Evolutionary conservation across 2,113 vertebrate genomes (phyloP).

Genomic region (Campylorhamphus procurvoides): DNA sequence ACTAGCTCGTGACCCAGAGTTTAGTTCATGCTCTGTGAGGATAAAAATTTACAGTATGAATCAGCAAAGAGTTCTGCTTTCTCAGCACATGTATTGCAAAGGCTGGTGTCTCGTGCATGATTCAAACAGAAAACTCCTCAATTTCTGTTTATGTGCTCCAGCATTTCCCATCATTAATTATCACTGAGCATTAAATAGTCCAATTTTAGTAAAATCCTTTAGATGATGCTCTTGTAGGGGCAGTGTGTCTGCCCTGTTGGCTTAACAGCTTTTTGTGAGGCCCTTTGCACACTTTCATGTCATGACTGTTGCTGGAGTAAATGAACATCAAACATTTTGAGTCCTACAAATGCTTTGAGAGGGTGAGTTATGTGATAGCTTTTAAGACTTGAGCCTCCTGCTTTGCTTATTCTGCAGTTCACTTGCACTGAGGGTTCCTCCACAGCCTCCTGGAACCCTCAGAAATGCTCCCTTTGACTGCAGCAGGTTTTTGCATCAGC

Average conservation of each 20-base stretch:
- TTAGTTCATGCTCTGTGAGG: neutral
- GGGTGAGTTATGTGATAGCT: neutral
- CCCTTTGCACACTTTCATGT: neutral
- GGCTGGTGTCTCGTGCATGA: neutral
- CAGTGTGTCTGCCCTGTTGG: neutral
- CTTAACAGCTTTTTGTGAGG: neutral
- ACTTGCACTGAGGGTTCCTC: neutral
- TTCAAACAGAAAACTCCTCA: neutral
- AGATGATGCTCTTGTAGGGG: neutral
- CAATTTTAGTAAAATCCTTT: neutral
- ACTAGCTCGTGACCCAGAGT: neutral
- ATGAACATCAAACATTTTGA: rapidly evolving
- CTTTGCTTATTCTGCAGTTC: neutral
- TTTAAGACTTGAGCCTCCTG: neutral
- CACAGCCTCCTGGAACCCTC: neutral
- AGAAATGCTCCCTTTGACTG: neutral
- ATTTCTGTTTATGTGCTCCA: neutral
- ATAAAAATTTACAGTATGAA: neutral
- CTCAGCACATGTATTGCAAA: neutral
- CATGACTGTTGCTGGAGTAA: neutral
- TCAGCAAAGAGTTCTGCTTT: neutral
- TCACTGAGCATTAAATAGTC: neutral
- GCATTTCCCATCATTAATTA: neutral
- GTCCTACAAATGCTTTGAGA: neutral
- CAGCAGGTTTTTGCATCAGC: neutral